Base-by-base conservation (phyloP, 2,888 invertebrate species). In the Hipparchia semele region DNA sequence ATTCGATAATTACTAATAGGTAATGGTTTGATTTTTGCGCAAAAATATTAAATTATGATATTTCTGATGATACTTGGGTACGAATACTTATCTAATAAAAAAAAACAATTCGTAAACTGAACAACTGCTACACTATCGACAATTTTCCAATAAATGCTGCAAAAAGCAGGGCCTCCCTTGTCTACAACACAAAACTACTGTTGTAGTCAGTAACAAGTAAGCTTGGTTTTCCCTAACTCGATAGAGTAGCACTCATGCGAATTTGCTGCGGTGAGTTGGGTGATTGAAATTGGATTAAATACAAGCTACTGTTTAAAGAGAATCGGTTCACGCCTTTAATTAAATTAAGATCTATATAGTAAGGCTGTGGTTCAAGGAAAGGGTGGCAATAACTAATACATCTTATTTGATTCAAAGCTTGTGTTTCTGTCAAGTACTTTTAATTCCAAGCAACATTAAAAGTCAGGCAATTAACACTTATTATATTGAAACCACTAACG, bases 181-280 rank as follows among this genome's bases (percentile, higher is more conserved):
- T 67, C 68, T 64, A 61, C 68, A 54, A 56, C 53, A 45, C 56
- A 62, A 54, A 67, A 39, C 49, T 62, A 67, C 53, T 64, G 49
- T 5, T 58, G 68, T 33, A 68, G 68, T 49, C 56, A 23, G 64
- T 33, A 51, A 65, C 53, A 23, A 12, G 65, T 33, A 23, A 64
- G 46, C 65, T 70, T 53, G 72, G 56, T 72, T 68, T 65, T 71
- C 68, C 58, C 58, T 74, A 76, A 74, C 68, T 76, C 72, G 70
- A 76, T 76, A 74, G 70, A 72, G 58, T 70, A 71, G 72, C 70
- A 74, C 74, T 76, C 72, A 54, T 59, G 67, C 65, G 59, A 62
- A 74, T 68, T 70, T 68, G 39, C 51, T 53, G 59, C 49, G 56
- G 58, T 54, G 33, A 70, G 59, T 62, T 58, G 49, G 49, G 71